These are phyloP conservation scores for Indicator indicator DNA, from an alignment of 2,113 vertebrate genomes.

Conservation along the genomic window DNA sequence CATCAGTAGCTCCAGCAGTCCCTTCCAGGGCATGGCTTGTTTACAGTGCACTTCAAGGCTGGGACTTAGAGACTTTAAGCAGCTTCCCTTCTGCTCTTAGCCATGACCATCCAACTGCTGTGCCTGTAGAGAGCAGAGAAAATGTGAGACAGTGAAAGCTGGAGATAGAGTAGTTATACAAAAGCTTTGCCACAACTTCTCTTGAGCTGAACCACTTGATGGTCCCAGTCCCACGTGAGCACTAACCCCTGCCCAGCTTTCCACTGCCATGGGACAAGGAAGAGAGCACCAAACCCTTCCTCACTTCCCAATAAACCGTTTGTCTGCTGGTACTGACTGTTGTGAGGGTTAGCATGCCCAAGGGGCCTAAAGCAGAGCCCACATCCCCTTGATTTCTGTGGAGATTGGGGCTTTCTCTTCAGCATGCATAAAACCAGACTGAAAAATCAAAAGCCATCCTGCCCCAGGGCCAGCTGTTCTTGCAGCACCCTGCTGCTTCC, in stretches of 20 bases:
- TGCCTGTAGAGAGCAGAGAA: background rate
- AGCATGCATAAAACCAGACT: background rate
- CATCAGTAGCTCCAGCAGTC: accelerated
- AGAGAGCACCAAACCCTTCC: background rate
- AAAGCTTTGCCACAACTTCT: background rate
- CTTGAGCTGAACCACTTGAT: background rate
- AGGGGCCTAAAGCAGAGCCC: background rate
- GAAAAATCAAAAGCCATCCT: background rate
- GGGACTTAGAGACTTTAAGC: background rate
- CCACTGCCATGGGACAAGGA: background rate
- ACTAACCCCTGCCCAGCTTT: background rate
- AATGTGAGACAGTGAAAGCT: background rate
- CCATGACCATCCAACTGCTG: background rate
- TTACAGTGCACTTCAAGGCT: background rate
- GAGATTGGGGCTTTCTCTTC: background rate
- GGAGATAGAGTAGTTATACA: background rate
- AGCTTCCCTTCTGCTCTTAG: background rate
- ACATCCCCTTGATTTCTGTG: background rate
- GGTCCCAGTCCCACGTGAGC: background rate
- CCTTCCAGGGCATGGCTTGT: accelerated
- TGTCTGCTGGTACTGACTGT: background rate
- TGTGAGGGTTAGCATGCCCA: background rate
- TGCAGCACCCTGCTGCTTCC: background rate
- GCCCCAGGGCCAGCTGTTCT: background rate
- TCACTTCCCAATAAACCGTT: background rate